Base-by-base conservation (phyloP, 2,113 vertebrate genomes). In the Thalassarche chlororhynchos region DNA sequence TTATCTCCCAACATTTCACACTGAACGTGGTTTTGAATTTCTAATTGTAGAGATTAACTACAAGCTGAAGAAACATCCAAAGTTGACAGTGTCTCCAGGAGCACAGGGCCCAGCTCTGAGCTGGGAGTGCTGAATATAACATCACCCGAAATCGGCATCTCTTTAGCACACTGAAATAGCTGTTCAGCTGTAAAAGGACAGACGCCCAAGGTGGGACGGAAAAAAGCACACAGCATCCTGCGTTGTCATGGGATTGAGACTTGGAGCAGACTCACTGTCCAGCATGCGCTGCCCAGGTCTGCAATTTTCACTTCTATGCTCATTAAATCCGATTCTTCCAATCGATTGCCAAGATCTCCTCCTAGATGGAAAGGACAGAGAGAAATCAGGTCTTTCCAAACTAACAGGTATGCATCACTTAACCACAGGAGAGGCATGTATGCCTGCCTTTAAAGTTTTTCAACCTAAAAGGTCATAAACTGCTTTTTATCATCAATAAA, bases 221-320 rank as follows among this genome's bases (percentile, higher is more conserved):
- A 76, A n/a, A 44, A 55, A 52, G 42, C 29, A 64, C 32, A 12
- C 54, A 42, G 40, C 32, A 23, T 85, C 84, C 49, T 2, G 1
- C 3, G 7, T n/a, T 5, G 1, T 57, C 69, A 20, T 1, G 6
- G 21, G 58, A 62, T 2, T 15, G 40, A 61, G 78, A 66, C 55
- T 31, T 0, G 0, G 61, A 70, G 52, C 17, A 44, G 40, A 98
- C 99, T 98, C 85, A 99, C 99, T 78, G 98, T 99, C 99, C 99
- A 99, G 97, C 99, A 99, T 1, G 99, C 98, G 12, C 98, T 99
- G 69, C 99, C 99, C 71, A 99, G 97, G 91, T 99, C 99, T 87
- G 98, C 99, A n/a, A 99, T 99, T 97, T 99, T 99, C 96, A 99
- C 98, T 55, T 93, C 91, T 87, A 98, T 95, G 51, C 98, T 96